Percentiles rank a stretch among this genome's conserved stretches.
These are phyloP conservation scores for Spongilla lacustris DNA, from an alignment of 37 sponge, comb jelly and placozoan genomes.

Conservation along the genomic window DNA sequence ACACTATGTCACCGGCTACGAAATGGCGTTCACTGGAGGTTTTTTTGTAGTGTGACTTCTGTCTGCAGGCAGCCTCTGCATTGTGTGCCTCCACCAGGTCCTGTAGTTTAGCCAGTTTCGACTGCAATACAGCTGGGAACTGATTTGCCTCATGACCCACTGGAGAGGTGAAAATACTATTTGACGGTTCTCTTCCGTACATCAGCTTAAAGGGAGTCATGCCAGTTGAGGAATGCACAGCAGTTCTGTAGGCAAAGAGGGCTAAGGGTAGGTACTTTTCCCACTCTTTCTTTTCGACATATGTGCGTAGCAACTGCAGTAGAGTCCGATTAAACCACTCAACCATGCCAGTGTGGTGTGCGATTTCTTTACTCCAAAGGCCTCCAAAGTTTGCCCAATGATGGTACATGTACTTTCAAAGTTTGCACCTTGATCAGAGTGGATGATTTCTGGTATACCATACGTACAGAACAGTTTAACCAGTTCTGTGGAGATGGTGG, in stretches of 20 bases:
- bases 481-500: slow-evolving; percentile 11
- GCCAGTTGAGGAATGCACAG: slow-evolving; percentile 49
- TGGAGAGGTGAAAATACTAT: background rate
- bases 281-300: slow-evolving; percentile 59
- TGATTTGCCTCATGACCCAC: slow-evolving; percentile 16
- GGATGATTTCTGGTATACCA: slow-evolving; percentile 39
- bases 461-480: slow-evolving; percentile 23
- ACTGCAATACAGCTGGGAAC: slow-evolving; percentile 4
- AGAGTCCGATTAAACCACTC: slow-evolving; percentile 61
- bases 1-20: slow-evolving; percentile 48
- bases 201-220: slow-evolving; percentile 58
- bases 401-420: slow-evolving; percentile 63
- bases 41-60: slow-evolving; percentile 35
- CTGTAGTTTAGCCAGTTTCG: slow-evolving; percentile 35
- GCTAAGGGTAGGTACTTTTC: slow-evolving; percentile 61
- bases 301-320: slow-evolving; percentile 52
- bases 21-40: slow-evolving; percentile 12
- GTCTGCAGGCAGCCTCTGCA: slow-evolving; percentile 14
- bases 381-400: slow-evolving; percentile 17
- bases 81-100: slow-evolving; percentile 49
- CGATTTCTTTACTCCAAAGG: slow-evolving; percentile 52
- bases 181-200: slow-evolving; percentile 52
- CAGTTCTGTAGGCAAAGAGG: slow-evolving; percentile 50
- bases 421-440: slow-evolving; percentile 66
- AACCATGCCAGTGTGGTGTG: slow-evolving; percentile 69